These are phyloP conservation scores for Chaetogeoica ovagalla DNA, from an alignment of 2,888 invertebrate species.

Conservation along the genomic window DNA sequence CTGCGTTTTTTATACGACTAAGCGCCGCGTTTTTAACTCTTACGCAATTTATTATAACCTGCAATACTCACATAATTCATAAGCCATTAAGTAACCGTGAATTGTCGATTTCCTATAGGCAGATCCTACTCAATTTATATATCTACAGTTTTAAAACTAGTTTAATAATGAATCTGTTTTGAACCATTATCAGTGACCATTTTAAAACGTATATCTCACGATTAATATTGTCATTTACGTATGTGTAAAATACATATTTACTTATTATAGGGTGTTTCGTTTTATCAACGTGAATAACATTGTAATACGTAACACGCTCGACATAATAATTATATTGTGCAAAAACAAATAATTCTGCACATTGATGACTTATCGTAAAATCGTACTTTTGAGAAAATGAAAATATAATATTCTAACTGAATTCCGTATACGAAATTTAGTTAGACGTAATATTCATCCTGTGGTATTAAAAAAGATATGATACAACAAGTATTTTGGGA, in stretches of 20 bases:
- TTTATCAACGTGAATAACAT: neutral
- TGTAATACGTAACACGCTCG: neutral
- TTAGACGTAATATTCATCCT: conserved; percentile 22
- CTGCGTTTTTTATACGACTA: neutral
- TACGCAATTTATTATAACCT: too few species aligned
- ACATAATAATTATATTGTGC: neutral
- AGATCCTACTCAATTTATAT: too few species aligned
- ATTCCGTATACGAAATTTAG: conserved; percentile 9
- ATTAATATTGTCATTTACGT: too few species aligned
- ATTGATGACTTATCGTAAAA: neutral
- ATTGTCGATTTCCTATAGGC: neutral
- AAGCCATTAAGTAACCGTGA: too few species aligned
- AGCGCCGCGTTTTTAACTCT: too few species aligned
- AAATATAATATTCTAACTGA: conserved; percentile 1
- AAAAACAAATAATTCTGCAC: neutral
- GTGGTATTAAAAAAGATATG: conserved; percentile 10
- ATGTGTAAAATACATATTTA: too few species aligned
- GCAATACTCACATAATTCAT: too few species aligned
- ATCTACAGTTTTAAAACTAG: too few species aligned
- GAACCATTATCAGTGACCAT: too few species aligned
- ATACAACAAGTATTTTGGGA: conserved; percentile 31
- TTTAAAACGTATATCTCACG: too few species aligned
- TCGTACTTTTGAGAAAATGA: neutral
- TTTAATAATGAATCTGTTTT: too few species aligned
- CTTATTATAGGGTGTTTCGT: too few species aligned